Evolutionary conservation across 1,140 invertebrate species (phyloP), one percentile per base, ranked within the genome.

Genomic region (Scaptomyza pallida): DNA sequence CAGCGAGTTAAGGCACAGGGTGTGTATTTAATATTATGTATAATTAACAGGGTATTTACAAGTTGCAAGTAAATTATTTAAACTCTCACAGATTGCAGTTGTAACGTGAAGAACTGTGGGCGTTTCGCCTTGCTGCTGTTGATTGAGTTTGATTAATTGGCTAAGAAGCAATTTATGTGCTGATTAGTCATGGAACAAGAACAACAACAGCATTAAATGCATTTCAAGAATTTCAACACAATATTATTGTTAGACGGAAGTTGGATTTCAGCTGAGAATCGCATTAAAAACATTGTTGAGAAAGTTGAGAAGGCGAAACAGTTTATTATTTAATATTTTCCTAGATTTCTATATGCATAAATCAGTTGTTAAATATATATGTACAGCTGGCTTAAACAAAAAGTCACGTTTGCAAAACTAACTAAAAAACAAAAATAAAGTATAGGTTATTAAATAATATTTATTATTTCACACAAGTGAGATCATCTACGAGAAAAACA

Each of bases 111-210:
- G 1, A 12, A n/a, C 35, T 40, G 65, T 72, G 59, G 50, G 62
- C 63, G 72, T 75, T 72, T 35, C 50, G 12, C 30, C 62, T 48
- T 70, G 56, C 41, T 12, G 54, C 41, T 12, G 54, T 33, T 62
- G 33, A 63, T 69, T 37, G 43, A 61, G 50, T 80, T 55, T 83
- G 75, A 85, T 83, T 85, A 85, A 83, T 83, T 68, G 65, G 44
- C 47, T 33, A 50, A 51, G 17, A 26, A 19, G 54, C 54, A 71
- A 78, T 64, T 78, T 72, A 65, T 71, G 54, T 26, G 43, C 43
- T 60, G 52, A 68, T 82, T 78, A 54, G 47, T 62, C 59, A 48
- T 5, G 23, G 8, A 6, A 5, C 6, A 30, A 30, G 6, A 30
- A 9, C 26, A 30, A 30, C 13, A 40, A 61, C 65, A 37, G 33